These are phyloP conservation scores for Mesorhabditis spiculigera DNA, from an alignment of 2,888 invertebrate genomes.

Conservation along the genomic window DNA sequence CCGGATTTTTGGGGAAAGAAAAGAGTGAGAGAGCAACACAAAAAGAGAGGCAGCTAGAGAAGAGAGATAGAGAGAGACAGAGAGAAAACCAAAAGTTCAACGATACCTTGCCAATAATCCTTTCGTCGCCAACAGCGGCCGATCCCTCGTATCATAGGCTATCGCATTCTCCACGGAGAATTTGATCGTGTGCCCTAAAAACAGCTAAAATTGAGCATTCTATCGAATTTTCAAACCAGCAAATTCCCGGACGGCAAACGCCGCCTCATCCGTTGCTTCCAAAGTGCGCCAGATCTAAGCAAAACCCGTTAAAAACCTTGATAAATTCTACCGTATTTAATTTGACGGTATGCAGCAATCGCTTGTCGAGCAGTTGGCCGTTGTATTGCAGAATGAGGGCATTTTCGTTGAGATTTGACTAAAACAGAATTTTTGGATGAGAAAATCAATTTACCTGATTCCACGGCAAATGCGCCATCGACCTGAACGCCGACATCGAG, in stretches of 20 bases:
- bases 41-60: not conserved
- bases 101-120: constrained; percentile 27
- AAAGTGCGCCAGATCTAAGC: constrained; percentile 70
- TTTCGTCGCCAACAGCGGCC: constrained; percentile 48
- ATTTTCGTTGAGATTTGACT: constrained; percentile 48
- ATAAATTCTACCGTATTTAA: constrained; percentile 37
- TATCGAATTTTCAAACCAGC: too few species aligned
- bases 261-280: constrained; percentile 71
- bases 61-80: not conserved
- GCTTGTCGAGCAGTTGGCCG: constrained; percentile 35
- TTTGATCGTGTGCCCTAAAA: constrained; percentile 76
- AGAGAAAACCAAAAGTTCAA: not conserved
- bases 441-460: constrained; percentile 22
- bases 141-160: constrained; percentile 62
- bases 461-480: constrained; percentile 49
- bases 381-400: constrained; percentile 41
- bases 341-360: constrained; percentile 37
- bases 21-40: not conserved
- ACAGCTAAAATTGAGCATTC: too few species aligned
- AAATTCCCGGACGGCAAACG: constrained; percentile 83
- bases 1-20: not conserved
- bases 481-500: constrained; percentile 28
- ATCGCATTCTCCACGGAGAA: constrained; percentile 79
- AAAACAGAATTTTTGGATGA: too few species aligned
- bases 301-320: not conserved